Evolutionary conservation across 1,140 invertebrate species (phyloP).

Genomic region (Euura lappo): DNA sequence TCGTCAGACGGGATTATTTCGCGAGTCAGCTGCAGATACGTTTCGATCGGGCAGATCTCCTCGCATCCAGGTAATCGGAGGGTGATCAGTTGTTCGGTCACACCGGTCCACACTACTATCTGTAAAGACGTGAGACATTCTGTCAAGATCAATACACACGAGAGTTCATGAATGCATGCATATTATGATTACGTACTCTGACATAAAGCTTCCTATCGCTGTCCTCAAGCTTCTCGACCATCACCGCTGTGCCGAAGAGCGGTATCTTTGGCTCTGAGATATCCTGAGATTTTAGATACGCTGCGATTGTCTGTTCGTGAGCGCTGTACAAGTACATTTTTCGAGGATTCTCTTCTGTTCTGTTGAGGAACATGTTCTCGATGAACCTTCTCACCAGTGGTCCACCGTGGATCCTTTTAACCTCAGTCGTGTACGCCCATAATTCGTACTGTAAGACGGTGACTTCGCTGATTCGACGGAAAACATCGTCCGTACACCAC

Average conservation of each 20-base stretch:
- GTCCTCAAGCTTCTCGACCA: conserved; percentile 70
- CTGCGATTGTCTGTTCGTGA: conserved; percentile 73
- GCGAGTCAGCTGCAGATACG: background rate
- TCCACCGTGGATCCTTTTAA: conserved; percentile 68
- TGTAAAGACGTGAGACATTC: conserved; percentile 29
- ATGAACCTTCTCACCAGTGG: conserved; percentile 31
- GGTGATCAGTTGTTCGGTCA: conserved; percentile 52
- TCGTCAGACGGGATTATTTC: conserved; percentile 1
- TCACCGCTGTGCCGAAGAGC: conserved; percentile 66
- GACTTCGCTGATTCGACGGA: conserved; percentile 53
- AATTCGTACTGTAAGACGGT: conserved; percentile 62
- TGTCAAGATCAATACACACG: background rate
- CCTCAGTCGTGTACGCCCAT: conserved; percentile 62
- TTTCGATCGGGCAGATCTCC: conserved; percentile 60
- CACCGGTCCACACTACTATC: conserved; percentile 64
- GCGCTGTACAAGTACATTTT: conserved; percentile 68
- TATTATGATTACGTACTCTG: conserved; percentile 45
- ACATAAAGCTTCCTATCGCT: conserved; percentile 43
- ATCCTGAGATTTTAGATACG: conserved; percentile 67
- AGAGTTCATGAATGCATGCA: too few species aligned
- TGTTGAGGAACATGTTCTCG: conserved; percentile 23
- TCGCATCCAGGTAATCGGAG: conserved; percentile 64
- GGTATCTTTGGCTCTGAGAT: conserved; percentile 71
- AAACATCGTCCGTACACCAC: conserved; percentile 66
- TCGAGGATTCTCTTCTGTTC: conserved; percentile 20